Conservation (phyloP, 1,140 invertebrate species). For the Nylanderia fulva region DNA sequence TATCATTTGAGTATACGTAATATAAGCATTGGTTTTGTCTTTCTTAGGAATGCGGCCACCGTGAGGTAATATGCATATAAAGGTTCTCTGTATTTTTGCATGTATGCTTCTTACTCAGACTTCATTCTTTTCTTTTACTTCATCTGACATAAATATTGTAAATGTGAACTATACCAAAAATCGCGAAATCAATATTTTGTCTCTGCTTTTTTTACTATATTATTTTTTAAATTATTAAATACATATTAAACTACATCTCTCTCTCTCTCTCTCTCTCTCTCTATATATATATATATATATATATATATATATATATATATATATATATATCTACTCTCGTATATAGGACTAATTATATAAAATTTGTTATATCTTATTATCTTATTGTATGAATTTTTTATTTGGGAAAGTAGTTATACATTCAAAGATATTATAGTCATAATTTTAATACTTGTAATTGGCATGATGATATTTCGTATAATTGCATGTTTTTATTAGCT, state of each 20-base stretch:
- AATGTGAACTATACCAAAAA: background rate
- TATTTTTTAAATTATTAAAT: slow-evolving; percentile 16
- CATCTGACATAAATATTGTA: background rate
- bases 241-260: background rate
- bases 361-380: slow-evolving; percentile 6
- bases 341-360: background rate
- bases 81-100: slow-evolving; percentile 78
- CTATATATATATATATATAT: no score
- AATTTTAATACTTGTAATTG: slow-evolving; percentile 18
- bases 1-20: slow-evolving; percentile 65
- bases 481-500: slow-evolving; percentile 35
- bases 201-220: background rate
- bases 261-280: no score
- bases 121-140: slow-evolving; percentile 75
- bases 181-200: background rate
- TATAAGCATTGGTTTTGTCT: slow-evolving; percentile 82
- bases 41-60: slow-evolving; percentile 87
- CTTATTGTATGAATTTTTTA: background rate
- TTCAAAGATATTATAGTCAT: background rate
- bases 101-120: slow-evolving; percentile 77
- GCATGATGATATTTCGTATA: slow-evolving; percentile 10
- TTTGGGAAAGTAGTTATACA: background rate
- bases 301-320: background rate
- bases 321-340: background rate
- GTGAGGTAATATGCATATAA: slow-evolving; percentile 86